Conservation (phyloP, 1,140 invertebrate species). For the Atta colombica region DNA sequence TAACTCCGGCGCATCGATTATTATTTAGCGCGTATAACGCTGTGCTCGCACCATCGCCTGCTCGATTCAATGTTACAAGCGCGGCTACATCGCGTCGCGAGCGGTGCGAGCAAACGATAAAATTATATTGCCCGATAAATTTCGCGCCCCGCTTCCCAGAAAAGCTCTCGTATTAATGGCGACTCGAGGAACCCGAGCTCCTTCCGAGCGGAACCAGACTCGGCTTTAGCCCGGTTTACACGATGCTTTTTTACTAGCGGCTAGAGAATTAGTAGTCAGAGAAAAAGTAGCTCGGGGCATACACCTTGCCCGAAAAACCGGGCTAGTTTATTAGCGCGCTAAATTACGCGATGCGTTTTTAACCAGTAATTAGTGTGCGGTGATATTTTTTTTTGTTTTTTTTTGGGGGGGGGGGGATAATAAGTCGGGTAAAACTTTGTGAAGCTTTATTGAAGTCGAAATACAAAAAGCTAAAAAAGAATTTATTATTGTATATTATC, state of each 20-base stretch:
- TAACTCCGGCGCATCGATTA: slow-evolving; percentile 60
- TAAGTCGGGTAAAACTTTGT: background rate
- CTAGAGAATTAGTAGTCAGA: slow-evolving; percentile 50
- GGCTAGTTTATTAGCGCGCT: slow-evolving; percentile 45
- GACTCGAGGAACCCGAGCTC: slow-evolving; percentile 31
- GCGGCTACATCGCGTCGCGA: slow-evolving; percentile 14
- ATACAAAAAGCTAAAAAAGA: background rate
- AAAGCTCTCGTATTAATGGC: slow-evolving; percentile 61
- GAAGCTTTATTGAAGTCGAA: background rate
- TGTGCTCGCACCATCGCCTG: background rate
- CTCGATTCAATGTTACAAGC: slow-evolving; percentile 6
- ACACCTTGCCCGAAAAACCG: slow-evolving; percentile 36
- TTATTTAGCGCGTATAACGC: slow-evolving; percentile 50
- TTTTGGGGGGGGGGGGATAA: background rate
- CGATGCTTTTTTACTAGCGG: slow-evolving; percentile 49
- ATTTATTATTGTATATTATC: background rate
- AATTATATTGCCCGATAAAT: slow-evolving; percentile 65
- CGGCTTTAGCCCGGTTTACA: slow-evolving; percentile 45
- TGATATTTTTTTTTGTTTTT: background rate
- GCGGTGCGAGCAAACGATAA: slow-evolving; percentile 38
- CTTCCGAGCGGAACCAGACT: slow-evolving; percentile 59
- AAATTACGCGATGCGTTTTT: slow-evolving; percentile 45
- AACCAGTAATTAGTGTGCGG: slow-evolving; percentile 15
- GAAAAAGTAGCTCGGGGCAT: slow-evolving; percentile 35
- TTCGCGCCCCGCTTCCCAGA: slow-evolving; percentile 61